Conservation (phyloP, 2,797 vertebrate species). For the Micrastur ruficollis region DNA sequence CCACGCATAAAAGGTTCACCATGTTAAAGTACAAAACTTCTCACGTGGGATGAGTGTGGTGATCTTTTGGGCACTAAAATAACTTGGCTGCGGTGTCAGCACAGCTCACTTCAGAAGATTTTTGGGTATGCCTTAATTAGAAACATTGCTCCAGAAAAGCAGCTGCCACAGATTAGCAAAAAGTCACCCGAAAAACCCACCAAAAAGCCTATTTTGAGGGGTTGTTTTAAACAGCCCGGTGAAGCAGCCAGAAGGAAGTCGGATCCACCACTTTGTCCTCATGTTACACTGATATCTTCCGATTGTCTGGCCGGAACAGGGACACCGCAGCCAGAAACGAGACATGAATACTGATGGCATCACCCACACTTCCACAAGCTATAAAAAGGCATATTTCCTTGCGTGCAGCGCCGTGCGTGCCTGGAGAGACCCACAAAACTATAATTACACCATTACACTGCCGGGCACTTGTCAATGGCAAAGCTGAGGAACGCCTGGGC, state of each 20-base stretch:
- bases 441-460: background rate
- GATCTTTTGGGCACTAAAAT: background rate
- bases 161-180: background rate
- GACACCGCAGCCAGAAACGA: accelerated
- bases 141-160: background rate
- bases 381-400: background rate
- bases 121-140: background rate
- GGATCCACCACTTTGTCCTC: accelerated
- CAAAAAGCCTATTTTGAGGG: accelerated
- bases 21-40: background rate
- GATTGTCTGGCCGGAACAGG: accelerated
- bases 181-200: background rate
- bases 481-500: background rate
- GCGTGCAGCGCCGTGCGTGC: accelerated
- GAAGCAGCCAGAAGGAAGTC: background rate
- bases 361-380: background rate
- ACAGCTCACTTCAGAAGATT: background rate
- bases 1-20: background rate
- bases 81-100: background rate
- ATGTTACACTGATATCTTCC: accelerated
- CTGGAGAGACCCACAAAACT: background rate
- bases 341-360: background rate
- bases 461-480: background rate
- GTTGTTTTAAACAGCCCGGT: background rate
- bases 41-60: background rate